phyloP scores from a whole-genome alignment of 2,113 vertebrate genomes.

The Mus pahari region DNA sequence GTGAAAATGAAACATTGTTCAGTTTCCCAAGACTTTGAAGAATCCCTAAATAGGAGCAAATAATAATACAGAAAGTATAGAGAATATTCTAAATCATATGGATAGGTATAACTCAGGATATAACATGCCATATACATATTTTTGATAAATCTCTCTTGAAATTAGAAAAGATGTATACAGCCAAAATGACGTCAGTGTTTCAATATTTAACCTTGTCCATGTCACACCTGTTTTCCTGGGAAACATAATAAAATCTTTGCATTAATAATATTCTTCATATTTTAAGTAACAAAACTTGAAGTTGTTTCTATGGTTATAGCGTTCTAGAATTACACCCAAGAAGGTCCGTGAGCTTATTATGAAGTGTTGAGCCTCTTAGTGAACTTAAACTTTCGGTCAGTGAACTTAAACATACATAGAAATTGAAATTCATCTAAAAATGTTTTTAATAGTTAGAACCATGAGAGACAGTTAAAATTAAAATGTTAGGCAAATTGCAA shows the following conservation, averaged over 20 bases:
- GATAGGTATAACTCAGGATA: background rate
- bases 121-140: background rate
- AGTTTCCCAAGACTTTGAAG: background rate
- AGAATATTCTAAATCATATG: background rate
- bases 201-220: background rate
- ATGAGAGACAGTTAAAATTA: slow-evolving; percentile 50
- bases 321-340: background rate
- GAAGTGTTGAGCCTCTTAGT: background rate
- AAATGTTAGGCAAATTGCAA: slow-evolving; percentile 59
- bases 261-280: slow-evolving; percentile 24
- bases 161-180: background rate
- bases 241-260: background rate
- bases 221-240: background rate
- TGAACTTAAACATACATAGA: slow-evolving; percentile 58
- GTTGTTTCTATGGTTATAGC: background rate
- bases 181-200: background rate
- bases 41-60: background rate
- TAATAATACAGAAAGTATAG: background rate
- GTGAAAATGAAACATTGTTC: background rate
- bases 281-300: slow-evolving; percentile 39
- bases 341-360: slow-evolving; percentile 31
- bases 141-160: background rate
- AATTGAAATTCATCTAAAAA: slow-evolving; percentile 58
- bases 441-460: slow-evolving; percentile 29
- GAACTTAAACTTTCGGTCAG: slow-evolving; percentile 60